Evolutionary conservation across 2,797 vertebrate genomes (phyloP).

Genomic region (Pelochelys cantorii): DNA sequence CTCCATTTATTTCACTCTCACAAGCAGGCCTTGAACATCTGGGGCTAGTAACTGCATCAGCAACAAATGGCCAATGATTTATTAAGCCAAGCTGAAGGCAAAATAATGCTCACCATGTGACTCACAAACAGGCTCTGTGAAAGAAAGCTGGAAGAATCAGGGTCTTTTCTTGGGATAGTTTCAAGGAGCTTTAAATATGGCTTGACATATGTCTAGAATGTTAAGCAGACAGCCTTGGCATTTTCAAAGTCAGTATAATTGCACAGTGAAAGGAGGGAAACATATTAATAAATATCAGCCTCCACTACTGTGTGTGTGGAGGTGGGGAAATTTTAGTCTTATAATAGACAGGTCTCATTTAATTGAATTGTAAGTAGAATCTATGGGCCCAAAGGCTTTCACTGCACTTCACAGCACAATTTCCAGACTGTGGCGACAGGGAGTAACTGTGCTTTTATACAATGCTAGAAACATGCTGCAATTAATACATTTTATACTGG

Average conservation of each 20-base stretch:
- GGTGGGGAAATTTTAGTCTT: not conserved
- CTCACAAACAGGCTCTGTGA: constrained; percentile 52
- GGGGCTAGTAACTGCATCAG: constrained; percentile 36
- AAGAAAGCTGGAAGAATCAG: constrained; percentile 35
- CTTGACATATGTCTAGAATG: constrained; percentile 40
- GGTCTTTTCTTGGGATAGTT: constrained; percentile 52
- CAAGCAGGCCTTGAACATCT: constrained; percentile 40
- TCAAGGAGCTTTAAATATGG: constrained; percentile 54
- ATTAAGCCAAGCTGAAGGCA: constrained; percentile 49
- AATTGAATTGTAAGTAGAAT: not conserved
- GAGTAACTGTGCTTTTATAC: not conserved
- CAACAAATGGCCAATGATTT: constrained; percentile 62
- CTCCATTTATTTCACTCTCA: constrained; percentile 55
- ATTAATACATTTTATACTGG: not conserved
- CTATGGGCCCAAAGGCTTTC: not conserved
- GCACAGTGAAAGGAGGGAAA: constrained; percentile 28
- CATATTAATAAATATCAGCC: constrained; percentile 35
- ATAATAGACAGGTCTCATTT: not conserved
- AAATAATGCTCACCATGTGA: constrained; percentile 50
- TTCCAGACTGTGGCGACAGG: not conserved
- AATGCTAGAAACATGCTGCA: not conserved
- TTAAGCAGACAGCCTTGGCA: constrained; percentile 60
- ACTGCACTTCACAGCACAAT: not conserved
- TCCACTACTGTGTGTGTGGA: not conserved
- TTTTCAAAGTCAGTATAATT: constrained; percentile 57